Evolutionary conservation across 2,888 invertebrate genomes (phyloP).

Genomic region (Cerceris rybyensis): DNA sequence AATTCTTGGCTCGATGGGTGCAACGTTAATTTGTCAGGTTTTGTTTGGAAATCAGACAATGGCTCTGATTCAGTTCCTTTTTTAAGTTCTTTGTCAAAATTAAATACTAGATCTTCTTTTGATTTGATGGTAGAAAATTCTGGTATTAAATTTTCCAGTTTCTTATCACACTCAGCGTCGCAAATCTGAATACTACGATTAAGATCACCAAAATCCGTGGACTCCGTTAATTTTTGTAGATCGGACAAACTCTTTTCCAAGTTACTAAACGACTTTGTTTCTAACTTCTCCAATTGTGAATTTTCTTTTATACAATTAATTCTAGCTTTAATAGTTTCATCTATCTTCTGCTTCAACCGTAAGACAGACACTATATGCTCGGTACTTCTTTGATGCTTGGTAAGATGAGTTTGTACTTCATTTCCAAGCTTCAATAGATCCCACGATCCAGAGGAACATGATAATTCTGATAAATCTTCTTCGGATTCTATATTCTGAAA

Average conservation of each 20-base stretch:
- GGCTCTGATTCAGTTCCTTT: neutral
- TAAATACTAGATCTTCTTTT: neutral
- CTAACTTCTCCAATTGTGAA: neutral
- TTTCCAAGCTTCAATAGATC: slow-evolving; percentile 12
- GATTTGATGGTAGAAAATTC: neutral
- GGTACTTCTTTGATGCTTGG: neutral
- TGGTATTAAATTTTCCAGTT: neutral
- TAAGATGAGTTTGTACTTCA: slow-evolving; percentile 7
- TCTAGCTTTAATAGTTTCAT: slow-evolving; percentile 5
- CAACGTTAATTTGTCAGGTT: neutral
- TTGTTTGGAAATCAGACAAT: neutral
- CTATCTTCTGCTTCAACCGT: slow-evolving; percentile 5
- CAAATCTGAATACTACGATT: neutral
- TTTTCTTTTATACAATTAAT: slow-evolving; percentile 12
- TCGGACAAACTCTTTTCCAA: neutral
- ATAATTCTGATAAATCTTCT: slow-evolving; percentile 16
- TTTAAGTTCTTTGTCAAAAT: neutral
- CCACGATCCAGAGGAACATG: slow-evolving; percentile 15
- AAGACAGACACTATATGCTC: neutral
- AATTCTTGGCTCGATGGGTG: slow-evolving; percentile 1
- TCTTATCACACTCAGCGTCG: neutral
- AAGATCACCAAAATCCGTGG: neutral
- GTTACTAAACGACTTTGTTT: neutral
- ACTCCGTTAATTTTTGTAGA: neutral
- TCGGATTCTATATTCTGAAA: slow-evolving; percentile 8